Evolutionary conservation across 2,797 vertebrate genomes (phyloP).

Genomic region (Alca torda): DNA sequence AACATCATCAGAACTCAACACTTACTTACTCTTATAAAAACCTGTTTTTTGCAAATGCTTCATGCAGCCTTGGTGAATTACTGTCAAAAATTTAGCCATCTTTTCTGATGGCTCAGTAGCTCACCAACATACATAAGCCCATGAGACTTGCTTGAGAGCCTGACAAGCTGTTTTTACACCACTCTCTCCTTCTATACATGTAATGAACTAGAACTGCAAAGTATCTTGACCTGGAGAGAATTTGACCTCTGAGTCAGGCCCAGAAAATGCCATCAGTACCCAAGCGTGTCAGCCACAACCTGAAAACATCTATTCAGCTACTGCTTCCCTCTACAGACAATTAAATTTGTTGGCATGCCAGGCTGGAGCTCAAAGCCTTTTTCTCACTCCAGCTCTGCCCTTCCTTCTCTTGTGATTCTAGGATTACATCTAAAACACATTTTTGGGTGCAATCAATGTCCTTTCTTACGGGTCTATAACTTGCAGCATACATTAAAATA

Average conservation of each 20-base stretch:
- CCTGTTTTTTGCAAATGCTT: background rate
- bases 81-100: background rate
- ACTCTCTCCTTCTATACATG: background rate
- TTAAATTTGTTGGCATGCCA: constrained; percentile 27
- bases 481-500: background rate
- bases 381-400: background rate
- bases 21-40: background rate
- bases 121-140: background rate
- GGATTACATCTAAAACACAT: background rate
- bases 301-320: constrained; percentile 30
- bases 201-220: background rate
- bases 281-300: background rate
- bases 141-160: background rate
- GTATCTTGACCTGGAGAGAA: background rate
- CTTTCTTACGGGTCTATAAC: background rate
- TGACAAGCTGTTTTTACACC: background rate
- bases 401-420: background rate
- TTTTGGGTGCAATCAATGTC: background rate
- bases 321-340: constrained; percentile 5
- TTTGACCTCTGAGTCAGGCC: background rate
- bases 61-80: background rate
- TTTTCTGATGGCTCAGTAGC: background rate
- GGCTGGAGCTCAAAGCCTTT: constrained; percentile 18
- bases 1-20: background rate
- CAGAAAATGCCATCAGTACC: constrained; percentile 13